A percentile compares a stretch with the other conserved stretches of the same genome.
Evolutionary conservation across 2,797 vertebrate genomes (phyloP).

Genomic region (Thaleichthys pacificus): DNA sequence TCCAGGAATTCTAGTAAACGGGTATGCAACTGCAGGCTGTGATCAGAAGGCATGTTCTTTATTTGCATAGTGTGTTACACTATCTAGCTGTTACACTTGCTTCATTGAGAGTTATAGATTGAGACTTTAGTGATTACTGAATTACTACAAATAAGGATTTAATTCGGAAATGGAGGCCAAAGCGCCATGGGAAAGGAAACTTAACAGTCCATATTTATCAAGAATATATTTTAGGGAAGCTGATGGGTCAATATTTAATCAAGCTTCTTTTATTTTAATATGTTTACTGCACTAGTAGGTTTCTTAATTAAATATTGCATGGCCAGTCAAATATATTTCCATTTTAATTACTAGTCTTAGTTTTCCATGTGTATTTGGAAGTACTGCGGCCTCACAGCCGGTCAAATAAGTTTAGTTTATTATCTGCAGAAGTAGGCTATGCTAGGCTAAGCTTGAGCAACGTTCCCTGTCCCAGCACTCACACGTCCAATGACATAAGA

Average conservation of each 20-base stretch:
- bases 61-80: conserved; percentile 24
- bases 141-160: background rate
- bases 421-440: background rate
- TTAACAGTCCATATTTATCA: background rate
- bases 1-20: background rate
- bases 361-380: background rate
- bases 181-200: background rate
- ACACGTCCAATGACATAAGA: background rate
- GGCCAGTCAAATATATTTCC: too few species aligned
- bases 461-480: background rate
- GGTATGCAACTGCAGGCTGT: background rate
- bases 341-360: background rate
- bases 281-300: background rate
- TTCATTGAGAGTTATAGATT: background rate
- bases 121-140: background rate
- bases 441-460: background rate
- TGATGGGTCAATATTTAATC: background rate
- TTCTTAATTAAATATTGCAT: background rate
- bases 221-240: background rate
- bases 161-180: background rate
- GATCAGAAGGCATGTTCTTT: conserved; percentile 12
- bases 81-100: background rate
- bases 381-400: too few species aligned
- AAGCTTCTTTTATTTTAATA: background rate
- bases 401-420: background rate